Base-by-base conservation (phyloP, 2,888 invertebrate species). In the Allacma fusca region DNA sequence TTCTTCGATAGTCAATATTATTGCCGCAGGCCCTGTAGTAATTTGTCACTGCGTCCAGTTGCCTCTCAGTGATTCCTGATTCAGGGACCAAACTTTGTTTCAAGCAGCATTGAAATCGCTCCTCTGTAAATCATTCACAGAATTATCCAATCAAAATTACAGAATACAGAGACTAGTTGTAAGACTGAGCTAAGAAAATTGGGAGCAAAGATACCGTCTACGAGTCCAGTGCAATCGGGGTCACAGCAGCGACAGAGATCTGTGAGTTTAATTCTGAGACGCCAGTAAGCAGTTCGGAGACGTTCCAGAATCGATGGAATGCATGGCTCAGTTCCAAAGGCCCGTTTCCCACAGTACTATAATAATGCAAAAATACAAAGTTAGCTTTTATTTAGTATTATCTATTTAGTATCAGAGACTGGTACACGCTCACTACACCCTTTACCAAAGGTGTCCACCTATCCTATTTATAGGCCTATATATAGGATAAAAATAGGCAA, bases 171-270 rank as follows among this genome's bases (percentile, higher is more conserved):
- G n/a, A n/a, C n/a, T n/a, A n/a, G n/a, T n/a, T n/a, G n/a, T n/a
- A n/a, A n/a, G n/a, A n/a, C n/a, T n/a, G n/a, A n/a, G n/a, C n/a
- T n/a, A n/a, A n/a, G n/a, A n/a, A n/a, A 9, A 34, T 7, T 34
- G 4, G 9, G 34, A 34, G 34, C 16, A 1, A 29, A 62, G n/a
- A 68, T 69, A 82, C 82, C 82, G 44, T 76, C 57, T 13, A 84
- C 81, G 21, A 84, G 77, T 57, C 84, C 84, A n/a, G 79, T 81
- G 67, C 84, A 82, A 29, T 69, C 62, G 23, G 81, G 78, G 72
- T 84, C 84, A 76, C 83, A 84, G 75, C 84, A 84, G 0, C 82
- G 81, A 40, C 82, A 84, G 23, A 81, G 74, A 70, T 84, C 84
- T 12, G 83, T 83, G 9, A 84, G 75, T 80, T 81, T 83, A 12